These are phyloP conservation scores for Cercopithecus mona DNA, from an alignment of 2,113 vertebrate species.

Conservation along the genomic window DNA sequence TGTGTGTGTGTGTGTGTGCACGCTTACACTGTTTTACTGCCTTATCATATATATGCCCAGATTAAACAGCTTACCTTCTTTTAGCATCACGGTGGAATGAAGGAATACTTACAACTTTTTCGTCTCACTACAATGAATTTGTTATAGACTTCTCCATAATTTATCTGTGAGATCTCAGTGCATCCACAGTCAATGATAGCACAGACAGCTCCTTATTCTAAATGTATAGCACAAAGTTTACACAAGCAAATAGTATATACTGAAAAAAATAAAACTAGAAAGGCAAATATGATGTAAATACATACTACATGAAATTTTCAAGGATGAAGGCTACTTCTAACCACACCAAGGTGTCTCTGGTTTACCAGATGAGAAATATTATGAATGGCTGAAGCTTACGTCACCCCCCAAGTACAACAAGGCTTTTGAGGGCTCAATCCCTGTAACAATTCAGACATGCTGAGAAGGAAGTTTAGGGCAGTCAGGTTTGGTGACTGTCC, in stretches of 20 bases:
- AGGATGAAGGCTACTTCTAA: not conserved
- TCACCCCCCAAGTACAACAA: not conserved
- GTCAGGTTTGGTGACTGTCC: rapidly evolving
- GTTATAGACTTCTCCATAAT: not conserved
- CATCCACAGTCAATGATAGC: not conserved
- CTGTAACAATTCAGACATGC: not conserved
- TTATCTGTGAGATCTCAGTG: not conserved
- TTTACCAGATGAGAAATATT: not conserved
- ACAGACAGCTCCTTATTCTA: not conserved
- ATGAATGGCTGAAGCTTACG: not conserved
- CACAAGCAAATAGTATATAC: not conserved
- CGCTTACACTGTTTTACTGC: not conserved
- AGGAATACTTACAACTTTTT: not conserved
- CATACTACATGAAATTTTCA: not conserved
- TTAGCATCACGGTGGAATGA: not conserved
- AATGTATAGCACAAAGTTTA: not conserved
- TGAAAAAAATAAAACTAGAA: not conserved
- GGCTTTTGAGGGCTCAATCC: not conserved
- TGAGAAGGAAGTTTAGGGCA: not conserved
- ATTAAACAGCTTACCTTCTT: not conserved
- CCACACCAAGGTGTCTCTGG: not conserved
- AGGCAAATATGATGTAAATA: not conserved
- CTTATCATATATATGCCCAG: not conserved
- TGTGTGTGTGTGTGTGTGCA: not conserved
- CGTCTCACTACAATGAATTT: not conserved